Conservation (phyloP, 1,140 invertebrate species). For the Drosophila nigrodunni region DNA sequence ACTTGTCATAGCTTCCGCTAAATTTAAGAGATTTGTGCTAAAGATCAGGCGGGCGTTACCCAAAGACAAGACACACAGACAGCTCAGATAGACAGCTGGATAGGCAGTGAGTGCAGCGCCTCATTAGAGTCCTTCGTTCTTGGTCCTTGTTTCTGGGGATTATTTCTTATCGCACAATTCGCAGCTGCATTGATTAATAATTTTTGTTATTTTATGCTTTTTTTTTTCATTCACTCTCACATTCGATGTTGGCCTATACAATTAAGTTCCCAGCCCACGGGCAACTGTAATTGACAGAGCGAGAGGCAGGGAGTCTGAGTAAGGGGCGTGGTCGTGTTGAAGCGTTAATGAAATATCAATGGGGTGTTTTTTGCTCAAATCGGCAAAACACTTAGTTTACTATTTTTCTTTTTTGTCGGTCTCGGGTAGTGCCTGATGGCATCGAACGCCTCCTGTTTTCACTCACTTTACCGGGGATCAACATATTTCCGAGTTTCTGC, state of each 20-base stretch:
- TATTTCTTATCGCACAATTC: slow-evolving; percentile 17
- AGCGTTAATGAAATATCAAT: slow-evolving; percentile 66
- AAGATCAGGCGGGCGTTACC: slow-evolving; percentile 38
- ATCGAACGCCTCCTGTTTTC: slow-evolving; percentile 38
- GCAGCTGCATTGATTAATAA: slow-evolving; percentile 66
- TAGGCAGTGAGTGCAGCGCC: slow-evolving; percentile 44
- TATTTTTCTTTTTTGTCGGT: slow-evolving; percentile 10
- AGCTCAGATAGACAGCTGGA: slow-evolving; percentile 40
- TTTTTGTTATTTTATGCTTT: slow-evolving; percentile 30
- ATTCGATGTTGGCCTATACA: slow-evolving; percentile 35
- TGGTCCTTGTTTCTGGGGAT: background rate
- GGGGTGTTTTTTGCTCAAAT: slow-evolving; percentile 60
- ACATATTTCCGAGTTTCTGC: slow-evolving; percentile 58
- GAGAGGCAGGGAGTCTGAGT: background rate
- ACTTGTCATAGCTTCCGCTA: slow-evolving; percentile 79
- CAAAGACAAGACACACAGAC: slow-evolving; percentile 13
- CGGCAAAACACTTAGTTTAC: slow-evolving; percentile 47
- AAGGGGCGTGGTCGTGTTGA: slow-evolving; percentile 57
- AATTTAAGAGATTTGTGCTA: slow-evolving; percentile 68
- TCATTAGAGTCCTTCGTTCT: slow-evolving; percentile 32
- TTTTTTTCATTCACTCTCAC: slow-evolving; percentile 12
- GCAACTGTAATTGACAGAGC: slow-evolving; percentile 78
- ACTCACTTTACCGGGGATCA: slow-evolving; percentile 43
- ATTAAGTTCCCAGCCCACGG: slow-evolving; percentile 58
- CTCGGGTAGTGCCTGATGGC: slow-evolving; percentile 40